Conservation (phyloP, 2,113 vertebrate species). For the Montifringilla adamsi region DNA sequence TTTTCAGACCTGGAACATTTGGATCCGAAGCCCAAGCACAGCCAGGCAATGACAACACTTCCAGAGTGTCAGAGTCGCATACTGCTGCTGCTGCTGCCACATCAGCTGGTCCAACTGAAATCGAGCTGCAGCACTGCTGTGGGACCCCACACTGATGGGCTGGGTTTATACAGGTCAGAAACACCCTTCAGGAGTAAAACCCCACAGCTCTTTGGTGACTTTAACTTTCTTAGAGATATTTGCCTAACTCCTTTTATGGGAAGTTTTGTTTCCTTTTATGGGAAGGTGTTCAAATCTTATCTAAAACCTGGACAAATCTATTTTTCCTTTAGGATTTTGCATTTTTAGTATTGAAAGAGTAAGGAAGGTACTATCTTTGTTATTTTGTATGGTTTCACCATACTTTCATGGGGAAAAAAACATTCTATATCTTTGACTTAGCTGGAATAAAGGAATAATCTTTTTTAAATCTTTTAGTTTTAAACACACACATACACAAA, state of each 20-base stretch:
- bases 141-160: neutral
- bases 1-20: neutral
- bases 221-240: neutral
- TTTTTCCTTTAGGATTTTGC: neutral
- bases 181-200: neutral
- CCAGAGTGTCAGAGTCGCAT: neutral
- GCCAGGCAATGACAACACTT: neutral
- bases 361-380: neutral
- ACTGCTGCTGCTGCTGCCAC: neutral
- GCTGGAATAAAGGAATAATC: neutral
- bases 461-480: rapidly evolving
- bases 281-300: neutral
- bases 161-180: neutral
- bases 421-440: neutral
- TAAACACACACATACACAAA: neutral
- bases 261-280: neutral
- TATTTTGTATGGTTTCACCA: constrained; percentile 9
- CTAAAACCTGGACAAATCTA: neutral
- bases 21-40: neutral
- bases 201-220: neutral
- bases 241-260: neutral
- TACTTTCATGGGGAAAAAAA: neutral
- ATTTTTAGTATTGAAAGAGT: neutral
- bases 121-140: neutral
- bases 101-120: rapidly evolving